Evolutionary conservation across 2,797 vertebrate species (phyloP).

Genomic region (Pogonophryne albipinna): DNA sequence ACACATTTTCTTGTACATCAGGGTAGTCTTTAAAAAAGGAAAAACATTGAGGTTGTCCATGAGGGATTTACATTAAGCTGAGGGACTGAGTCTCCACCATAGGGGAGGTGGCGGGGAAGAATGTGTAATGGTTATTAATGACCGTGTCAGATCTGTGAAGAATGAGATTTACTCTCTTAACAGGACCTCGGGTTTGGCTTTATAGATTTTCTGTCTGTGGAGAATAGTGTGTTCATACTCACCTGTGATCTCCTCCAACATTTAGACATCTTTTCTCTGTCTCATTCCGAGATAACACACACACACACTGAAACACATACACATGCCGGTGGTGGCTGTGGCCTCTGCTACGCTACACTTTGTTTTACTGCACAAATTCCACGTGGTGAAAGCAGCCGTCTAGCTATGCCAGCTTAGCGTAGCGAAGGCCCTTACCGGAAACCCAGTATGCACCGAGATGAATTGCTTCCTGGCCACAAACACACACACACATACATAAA

Average conservation of each 20-base stretch:
- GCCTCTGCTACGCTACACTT: constrained; percentile 61
- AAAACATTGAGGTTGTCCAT: constrained; percentile 63
- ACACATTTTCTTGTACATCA: constrained; percentile 63
- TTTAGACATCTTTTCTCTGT: constrained; percentile 33
- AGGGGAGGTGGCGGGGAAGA: constrained; percentile 57
- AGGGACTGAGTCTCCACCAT: constrained; percentile 70
- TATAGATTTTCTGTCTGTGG: constrained; percentile 79
- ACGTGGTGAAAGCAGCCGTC: constrained; percentile 73
- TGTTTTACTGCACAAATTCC: constrained; percentile 71
- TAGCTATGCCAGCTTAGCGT: constrained; percentile 72
- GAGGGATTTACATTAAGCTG: constrained; percentile 75
- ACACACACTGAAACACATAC: neutral
- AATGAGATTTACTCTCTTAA: constrained; percentile 82
- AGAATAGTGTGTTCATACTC: constrained; percentile 71
- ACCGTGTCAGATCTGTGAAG: constrained; percentile 80
- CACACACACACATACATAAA: constrained; percentile 44
- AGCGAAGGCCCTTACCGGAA: constrained; percentile 78
- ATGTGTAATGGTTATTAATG: constrained; percentile 83
- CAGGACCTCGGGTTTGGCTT: constrained; percentile 76
- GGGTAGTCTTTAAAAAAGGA: constrained; percentile 52
- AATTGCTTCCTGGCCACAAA: constrained; percentile 80
- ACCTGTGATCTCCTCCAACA: constrained; percentile 65
- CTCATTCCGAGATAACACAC: constrained; percentile 39
- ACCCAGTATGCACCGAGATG: constrained; percentile 75
- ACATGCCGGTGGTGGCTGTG: constrained; percentile 61